Base-by-base conservation (phyloP, 2,113 vertebrate species). In the Etheostoma spectabile region DNA sequence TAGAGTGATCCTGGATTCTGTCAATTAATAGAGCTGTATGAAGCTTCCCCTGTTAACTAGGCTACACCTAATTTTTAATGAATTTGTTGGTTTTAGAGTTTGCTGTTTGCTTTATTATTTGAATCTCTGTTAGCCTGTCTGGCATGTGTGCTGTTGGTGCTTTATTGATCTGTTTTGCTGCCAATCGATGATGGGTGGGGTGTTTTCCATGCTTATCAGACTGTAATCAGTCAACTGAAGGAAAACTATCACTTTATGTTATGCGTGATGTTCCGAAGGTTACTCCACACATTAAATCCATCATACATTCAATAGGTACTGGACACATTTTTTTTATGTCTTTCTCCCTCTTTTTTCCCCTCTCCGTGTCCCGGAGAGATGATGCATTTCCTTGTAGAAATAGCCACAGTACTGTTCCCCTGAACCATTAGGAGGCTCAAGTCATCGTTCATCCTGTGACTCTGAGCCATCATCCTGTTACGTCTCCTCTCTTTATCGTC, bases 221-320 rank as follows among this genome's bases (percentile, higher is more conserved):
- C 85, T 93, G 77, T 95, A 95, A 95, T 95, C 95, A 93, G 91
- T 95, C 94, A 96, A 89, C 88, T 93, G 93, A 83, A 85, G 89
- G 91, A 95, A 94, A 92, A 93, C 91, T 93, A 94, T 96, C 92
- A 89, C 91, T 93, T 96, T 95, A 81, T 91, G 90, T 93, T 93
- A 85, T 63, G 74, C 76, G 64, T 87, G 89, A 93, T 90, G 93
- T 90, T 94, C 80, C 86, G 93, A 93, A 95, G 91, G 91, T 93
- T 94, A 90, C 85, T 77, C 77, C 75, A 57, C 49, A 77, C 87
- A 86, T 94, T 93, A 92, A 90, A 90, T 90, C 83, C 63, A 91
- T 89, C 84, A 89, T 84, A 85, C 84, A 89, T 89, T 89, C 75
- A 82, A 74, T 86, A 86, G 85, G 91, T 88, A 84, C 74, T 88